Conservation (phyloP, 2,113 vertebrate species). For the Myotis brandtii region DNA sequence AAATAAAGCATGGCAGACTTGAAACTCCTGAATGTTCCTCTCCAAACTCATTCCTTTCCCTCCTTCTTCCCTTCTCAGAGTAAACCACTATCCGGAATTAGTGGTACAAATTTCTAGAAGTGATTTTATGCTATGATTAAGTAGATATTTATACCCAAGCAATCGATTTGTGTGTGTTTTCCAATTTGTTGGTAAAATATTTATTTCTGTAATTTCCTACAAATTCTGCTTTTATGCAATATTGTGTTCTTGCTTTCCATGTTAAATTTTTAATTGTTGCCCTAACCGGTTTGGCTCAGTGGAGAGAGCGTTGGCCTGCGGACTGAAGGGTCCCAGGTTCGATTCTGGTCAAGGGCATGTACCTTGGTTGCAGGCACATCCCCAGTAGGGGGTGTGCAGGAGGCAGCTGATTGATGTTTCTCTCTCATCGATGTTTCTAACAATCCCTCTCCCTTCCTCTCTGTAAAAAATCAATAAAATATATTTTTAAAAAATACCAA, state of each 20-base stretch:
- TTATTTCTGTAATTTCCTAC: conserved; percentile 19
- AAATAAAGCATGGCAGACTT: background rate
- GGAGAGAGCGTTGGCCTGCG: no score
- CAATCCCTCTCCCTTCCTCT: no score
- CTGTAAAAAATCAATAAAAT: no score
- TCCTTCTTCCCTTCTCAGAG: background rate
- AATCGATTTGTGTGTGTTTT: background rate
- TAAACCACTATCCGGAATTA: background rate
- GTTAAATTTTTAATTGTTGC: background rate
- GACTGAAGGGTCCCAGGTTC: no score
- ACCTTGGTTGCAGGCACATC: no score
- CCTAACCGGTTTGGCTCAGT: no score
- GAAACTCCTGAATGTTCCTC: background rate
- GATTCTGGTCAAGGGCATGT: no score
- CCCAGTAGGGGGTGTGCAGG: no score
- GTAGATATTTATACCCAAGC: background rate
- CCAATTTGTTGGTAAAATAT: background rate
- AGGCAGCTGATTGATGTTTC: no score
- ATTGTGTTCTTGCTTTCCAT: background rate
- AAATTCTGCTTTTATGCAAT: background rate
- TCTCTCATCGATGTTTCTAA: no score
- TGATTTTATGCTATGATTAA: conserved; percentile 1
- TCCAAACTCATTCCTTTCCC: background rate
- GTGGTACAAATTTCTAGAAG: background rate
- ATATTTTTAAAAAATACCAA: no score